Evolutionary conservation across 2,888 invertebrate genomes (phyloP).

Genomic region (Xanthorhoe designata): DNA sequence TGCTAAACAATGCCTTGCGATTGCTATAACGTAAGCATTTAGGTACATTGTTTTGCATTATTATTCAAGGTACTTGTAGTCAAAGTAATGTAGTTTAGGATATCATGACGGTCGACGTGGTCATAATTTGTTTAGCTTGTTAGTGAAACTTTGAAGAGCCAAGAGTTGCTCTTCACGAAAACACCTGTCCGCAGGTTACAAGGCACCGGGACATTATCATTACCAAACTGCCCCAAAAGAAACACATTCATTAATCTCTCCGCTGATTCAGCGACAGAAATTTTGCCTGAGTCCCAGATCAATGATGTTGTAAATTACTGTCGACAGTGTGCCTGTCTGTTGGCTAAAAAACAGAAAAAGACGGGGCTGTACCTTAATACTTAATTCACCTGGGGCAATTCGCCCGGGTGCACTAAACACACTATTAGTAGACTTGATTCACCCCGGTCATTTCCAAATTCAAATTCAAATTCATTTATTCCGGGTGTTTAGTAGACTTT

Average conservation of each 20-base stretch:
- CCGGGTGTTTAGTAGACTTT: too few species aligned
- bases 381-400: too few species aligned
- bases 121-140: background rate
- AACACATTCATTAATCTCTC: background rate
- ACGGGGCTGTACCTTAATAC: too few species aligned
- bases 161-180: background rate
- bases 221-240: background rate
- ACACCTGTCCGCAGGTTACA: background rate
- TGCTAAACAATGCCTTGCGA: too few species aligned
- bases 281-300: slow-evolving; percentile 9
- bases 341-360: background rate
- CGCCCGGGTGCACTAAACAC: too few species aligned
- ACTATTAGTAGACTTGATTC: too few species aligned
- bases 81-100: too few species aligned
- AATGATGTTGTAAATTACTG: slow-evolving; percentile 13
- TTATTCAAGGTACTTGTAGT: too few species aligned
- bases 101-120: background rate
- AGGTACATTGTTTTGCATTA: too few species aligned
- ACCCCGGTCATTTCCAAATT: too few species aligned
- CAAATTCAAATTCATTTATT: too few species aligned
- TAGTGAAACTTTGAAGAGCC: background rate
- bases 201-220: background rate
- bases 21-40: too few species aligned
- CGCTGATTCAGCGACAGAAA: slow-evolving; percentile 1
- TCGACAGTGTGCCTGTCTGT: background rate